Evolutionary conservation across 2,113 vertebrate genomes (phyloP).

Genomic region (Myotis lucifugus): DNA sequence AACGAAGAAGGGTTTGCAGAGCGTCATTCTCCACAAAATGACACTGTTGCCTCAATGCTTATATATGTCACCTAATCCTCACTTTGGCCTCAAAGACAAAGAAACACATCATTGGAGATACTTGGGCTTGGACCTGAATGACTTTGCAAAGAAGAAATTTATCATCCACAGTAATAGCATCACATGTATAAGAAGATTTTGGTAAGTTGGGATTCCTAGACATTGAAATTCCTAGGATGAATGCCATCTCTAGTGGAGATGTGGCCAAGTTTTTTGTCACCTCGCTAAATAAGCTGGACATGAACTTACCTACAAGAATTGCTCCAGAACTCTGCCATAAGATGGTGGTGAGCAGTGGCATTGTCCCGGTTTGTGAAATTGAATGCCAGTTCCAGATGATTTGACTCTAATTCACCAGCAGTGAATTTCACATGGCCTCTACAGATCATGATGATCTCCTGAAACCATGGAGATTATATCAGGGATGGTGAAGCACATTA

Average conservation of each 20-base stretch:
- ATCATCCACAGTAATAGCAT: conserved; percentile 82
- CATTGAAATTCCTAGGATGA: conserved; percentile 86
- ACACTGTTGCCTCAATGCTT: conserved; percentile 85
- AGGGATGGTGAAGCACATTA: conserved; percentile 88
- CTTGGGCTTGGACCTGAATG: conserved; percentile 87
- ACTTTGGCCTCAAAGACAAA: conserved; percentile 88
- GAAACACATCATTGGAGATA: conserved; percentile 86
- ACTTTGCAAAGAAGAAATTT: conserved; percentile 87
- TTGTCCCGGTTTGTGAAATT: conserved; percentile 85
- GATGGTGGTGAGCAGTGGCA: conserved; percentile 84
- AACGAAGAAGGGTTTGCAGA: conserved; percentile 84
- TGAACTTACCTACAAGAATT: conserved; percentile 84
- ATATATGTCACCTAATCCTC: conserved; percentile 89
- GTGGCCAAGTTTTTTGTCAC: conserved; percentile 85
- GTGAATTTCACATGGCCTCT: conserved; percentile 94
- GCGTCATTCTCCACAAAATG: conserved; percentile 83
- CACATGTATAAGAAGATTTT: conserved; percentile 84
- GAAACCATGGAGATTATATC: conserved; percentile 92
- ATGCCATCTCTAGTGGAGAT: conserved; percentile 83
- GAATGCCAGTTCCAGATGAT: conserved; percentile 85
- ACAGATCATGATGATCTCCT: conserved; percentile 92
- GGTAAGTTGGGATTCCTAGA: conserved; percentile 87
- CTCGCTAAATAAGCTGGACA: conserved; percentile 84
- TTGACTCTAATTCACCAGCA: conserved; percentile 87
- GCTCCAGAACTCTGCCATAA: conserved; percentile 87